Evolutionary conservation across 1,140 invertebrate species (phyloP).

Genomic region (Nixonia krombeini): DNA sequence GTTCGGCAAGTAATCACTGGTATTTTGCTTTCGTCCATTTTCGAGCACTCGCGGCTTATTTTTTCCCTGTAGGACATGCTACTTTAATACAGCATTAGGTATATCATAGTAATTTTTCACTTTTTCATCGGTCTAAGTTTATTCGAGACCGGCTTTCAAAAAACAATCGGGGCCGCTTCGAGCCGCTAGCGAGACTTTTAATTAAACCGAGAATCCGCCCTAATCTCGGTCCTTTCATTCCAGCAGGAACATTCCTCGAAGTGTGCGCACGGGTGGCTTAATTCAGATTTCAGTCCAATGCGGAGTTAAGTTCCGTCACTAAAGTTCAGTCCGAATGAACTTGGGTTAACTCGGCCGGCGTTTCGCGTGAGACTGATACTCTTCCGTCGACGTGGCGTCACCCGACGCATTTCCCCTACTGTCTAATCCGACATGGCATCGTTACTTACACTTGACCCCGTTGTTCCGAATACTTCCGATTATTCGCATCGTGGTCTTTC

Average conservation of each 20-base stretch:
- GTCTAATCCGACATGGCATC: background rate
- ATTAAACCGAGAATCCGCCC: constrained; percentile 37
- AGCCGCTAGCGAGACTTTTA: constrained; percentile 28
- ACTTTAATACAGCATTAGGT: background rate
- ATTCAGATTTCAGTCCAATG: constrained; percentile 31
- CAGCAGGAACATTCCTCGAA: constrained; percentile 29
- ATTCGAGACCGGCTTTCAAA: constrained; percentile 17
- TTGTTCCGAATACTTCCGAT: background rate
- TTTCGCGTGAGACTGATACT: constrained; percentile 9
- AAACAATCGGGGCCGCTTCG: constrained; percentile 24
- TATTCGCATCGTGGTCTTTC: background rate
- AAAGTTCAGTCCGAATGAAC: constrained; percentile 22
- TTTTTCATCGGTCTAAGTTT: constrained; percentile 9
- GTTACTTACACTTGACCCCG: background rate
- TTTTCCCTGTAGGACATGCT: too few species aligned
- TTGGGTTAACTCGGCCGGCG: constrained; percentile 9
- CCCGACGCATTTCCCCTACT: background rate
- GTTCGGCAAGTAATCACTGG: too few species aligned
- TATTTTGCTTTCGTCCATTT: too few species aligned
- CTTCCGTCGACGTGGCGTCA: background rate
- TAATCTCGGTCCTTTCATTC: constrained; percentile 38
- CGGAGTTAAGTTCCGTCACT: constrained; percentile 21
- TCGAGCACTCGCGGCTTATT: too few species aligned
- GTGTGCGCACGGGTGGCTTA: constrained; percentile 29
- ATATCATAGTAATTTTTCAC: constrained; percentile 2